A percentile compares a stretch with the other conserved stretches of the same genome.
These are phyloP conservation scores for Helicolenus hilgendorfi DNA, from an alignment of 2,797 vertebrate genomes.

Conservation along the genomic window DNA sequence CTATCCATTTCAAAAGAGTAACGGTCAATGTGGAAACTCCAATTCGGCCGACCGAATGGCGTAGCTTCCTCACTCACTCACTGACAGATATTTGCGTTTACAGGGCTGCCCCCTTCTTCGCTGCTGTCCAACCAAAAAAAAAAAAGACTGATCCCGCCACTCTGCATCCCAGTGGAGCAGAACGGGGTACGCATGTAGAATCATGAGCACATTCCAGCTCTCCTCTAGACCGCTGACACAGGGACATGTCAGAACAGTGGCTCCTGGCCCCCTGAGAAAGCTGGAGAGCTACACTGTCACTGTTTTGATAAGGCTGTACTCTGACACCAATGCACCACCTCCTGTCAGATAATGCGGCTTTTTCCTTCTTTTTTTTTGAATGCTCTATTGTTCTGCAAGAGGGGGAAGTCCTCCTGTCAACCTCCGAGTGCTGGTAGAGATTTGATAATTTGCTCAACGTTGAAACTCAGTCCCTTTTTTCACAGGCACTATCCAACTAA, in stretches of 20 bases:
- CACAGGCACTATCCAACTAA: slow-evolving; percentile 8
- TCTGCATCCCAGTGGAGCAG: slow-evolving; percentile 66
- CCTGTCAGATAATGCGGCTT: slow-evolving; percentile 37
- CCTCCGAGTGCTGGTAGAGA: neutral
- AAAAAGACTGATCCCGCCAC: slow-evolving; percentile 39
- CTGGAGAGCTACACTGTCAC: slow-evolving; percentile 58
- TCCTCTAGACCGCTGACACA: slow-evolving; percentile 71
- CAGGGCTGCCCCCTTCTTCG: neutral
- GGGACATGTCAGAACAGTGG: slow-evolving; percentile 76
- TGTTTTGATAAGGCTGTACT: slow-evolving; percentile 45
- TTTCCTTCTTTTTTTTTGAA: neutral
- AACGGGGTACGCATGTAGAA: slow-evolving; percentile 73
- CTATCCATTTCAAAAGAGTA: neutral
- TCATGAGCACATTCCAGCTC: slow-evolving; percentile 82
- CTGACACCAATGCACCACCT: slow-evolving; percentile 18
- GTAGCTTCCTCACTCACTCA: neutral
- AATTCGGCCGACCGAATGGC: neutral
- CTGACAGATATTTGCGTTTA: neutral
- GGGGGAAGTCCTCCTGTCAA: neutral
- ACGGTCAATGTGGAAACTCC: neutral
- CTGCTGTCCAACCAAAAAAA: neutral
- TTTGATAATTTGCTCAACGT: neutral
- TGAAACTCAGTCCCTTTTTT: neutral
- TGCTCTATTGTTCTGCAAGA: neutral
- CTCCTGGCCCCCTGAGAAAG: slow-evolving; percentile 51